phyloP scores from a whole-genome alignment of 1,140 invertebrate genomes.

The Paracyclopina nana region DNA sequence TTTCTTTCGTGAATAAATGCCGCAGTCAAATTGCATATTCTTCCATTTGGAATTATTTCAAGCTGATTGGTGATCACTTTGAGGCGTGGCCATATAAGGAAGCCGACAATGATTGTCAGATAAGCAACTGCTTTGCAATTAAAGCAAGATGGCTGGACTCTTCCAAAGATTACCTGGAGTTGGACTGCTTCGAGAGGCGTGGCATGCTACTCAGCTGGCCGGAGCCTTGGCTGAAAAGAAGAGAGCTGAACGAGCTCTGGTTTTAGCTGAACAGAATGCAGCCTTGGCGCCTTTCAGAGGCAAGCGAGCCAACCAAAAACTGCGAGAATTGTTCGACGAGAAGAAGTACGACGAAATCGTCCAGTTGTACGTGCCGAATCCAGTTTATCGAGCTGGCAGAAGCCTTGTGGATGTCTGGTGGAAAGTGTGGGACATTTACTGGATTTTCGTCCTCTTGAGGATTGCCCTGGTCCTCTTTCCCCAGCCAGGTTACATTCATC shows the following conservation, averaged over 20 bases:
- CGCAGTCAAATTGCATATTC: too few species aligned
- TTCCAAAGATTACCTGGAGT: too few species aligned
- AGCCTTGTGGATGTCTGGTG: slow-evolving; percentile 19
- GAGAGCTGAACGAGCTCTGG: not conserved
- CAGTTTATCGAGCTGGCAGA: not conserved
- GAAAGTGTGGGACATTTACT: slow-evolving; percentile 16
- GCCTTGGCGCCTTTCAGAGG: not conserved
- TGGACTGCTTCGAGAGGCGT: not conserved
- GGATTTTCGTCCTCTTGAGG: slow-evolving; percentile 8
- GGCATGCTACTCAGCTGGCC: not conserved
- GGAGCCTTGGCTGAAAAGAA: not conserved
- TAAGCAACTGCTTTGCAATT: too few species aligned
- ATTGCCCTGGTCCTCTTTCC: not conserved
- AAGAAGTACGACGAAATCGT: not conserved
- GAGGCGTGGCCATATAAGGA: too few species aligned
- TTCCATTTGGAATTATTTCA: too few species aligned
- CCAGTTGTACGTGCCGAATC: not conserved
- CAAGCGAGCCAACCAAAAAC: not conserved
- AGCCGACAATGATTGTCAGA: too few species aligned
- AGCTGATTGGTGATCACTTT: too few species aligned
- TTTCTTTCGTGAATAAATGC: too few species aligned
- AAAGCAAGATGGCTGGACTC: too few species aligned
- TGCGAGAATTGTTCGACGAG: not conserved
- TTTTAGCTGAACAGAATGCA: not conserved
- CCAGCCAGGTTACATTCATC: slow-evolving; percentile 15